Evolutionary conservation across 2,113 vertebrate genomes (phyloP), one percentile per base, ranked within the genome.

Genomic region (Cairina moschata): DNA sequence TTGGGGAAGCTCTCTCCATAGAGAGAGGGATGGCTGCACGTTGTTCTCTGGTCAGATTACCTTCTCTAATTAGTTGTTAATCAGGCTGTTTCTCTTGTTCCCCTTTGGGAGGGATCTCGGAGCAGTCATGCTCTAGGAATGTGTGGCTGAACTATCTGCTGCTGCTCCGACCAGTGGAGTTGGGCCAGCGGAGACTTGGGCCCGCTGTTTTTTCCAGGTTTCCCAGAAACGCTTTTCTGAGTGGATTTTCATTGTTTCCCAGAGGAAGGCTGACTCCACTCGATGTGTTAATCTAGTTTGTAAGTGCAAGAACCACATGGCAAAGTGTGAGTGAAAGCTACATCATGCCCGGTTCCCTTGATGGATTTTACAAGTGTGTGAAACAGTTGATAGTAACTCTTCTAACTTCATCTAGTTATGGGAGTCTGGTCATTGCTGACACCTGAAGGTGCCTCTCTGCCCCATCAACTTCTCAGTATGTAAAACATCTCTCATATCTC

Each of bases 181-280:
- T 78, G 80, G 88, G 83, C 95, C 95, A 96, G 80, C 21, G 52
- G 38, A 88, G 60, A 13, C 28, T 86, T 83, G 84, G 76, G 88
- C 88, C 90, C 90, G 26, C 28, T 26, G n/a, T 71, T 96, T 94
- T 84, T 84, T 97, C 88, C 86, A 18, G 0, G 0, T 87, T 91
- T 96, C 96, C 94, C 89, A 93, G 87, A 97, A 96, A 93, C 75
- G 68, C 82, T 67, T 52, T 96, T 93, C 65, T 82, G 77, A 60
- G 90, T 82, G 89, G 76, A 68, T 66, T 91, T 83, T 17, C 36
- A 9, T 62, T 92, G 71, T 79, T 90, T 92, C 83, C 76, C 58
- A 11, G 56, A 59, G 56, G 38, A 81, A 32, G 7, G 7, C 42
- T 22, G 72, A 63, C 42, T 58, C 85, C 11, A 18, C 65, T 72